Conservation (phyloP, 2,888 invertebrate genomes). For the Stenodema calcarata region DNA sequence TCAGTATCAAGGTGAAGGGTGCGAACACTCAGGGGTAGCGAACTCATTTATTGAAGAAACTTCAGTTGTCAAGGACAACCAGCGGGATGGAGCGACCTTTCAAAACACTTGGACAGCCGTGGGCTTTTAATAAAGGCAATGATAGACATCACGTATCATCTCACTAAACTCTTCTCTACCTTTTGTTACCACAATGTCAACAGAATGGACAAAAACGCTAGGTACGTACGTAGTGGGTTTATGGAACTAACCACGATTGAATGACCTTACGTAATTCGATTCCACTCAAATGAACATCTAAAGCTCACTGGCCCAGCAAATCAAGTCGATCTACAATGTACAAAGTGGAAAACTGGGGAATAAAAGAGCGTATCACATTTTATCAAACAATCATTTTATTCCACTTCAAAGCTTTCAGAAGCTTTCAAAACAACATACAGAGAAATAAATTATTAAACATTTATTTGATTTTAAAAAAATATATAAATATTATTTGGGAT, state of each 20-base stretch:
- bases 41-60: conserved; percentile 45
- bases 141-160: too few species aligned
- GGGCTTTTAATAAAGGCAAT: too few species aligned
- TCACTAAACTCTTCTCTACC: too few species aligned
- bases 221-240: too few species aligned
- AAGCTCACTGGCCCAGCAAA: too few species aligned
- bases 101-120: too few species aligned
- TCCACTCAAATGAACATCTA: too few species aligned
- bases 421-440: conserved; percentile 42
- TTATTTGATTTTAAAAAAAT: conserved; percentile 48
- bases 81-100: neutral
- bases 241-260: too few species aligned
- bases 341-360: neutral
- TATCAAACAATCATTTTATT: conserved; percentile 45
- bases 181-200: too few species aligned
- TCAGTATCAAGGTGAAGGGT: neutral
- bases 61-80: conserved; percentile 38
- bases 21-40: neutral
- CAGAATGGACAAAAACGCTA: too few species aligned
- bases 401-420: conserved; percentile 23
- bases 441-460: conserved; percentile 48
- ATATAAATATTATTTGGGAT: conserved; percentile 39
- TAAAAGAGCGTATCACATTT: neutral
- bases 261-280: too few species aligned
- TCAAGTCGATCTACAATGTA: too few species aligned